Conservation (phyloP, 2,797 vertebrate species). For the Saxicola maurus region DNA sequence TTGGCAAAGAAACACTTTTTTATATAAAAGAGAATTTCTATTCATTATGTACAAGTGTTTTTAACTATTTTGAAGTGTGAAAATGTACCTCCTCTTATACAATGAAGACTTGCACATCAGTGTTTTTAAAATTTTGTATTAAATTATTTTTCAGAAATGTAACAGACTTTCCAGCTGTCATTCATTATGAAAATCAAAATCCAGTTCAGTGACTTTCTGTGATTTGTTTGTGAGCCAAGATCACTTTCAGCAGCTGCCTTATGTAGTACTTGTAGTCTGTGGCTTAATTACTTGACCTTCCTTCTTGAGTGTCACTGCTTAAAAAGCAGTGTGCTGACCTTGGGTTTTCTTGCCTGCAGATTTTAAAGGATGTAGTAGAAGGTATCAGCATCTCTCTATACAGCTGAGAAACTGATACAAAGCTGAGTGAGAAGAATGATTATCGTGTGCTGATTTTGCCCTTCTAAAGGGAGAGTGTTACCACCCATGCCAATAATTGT, state of each 20-base stretch:
- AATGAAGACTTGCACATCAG: background rate
- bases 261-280: background rate
- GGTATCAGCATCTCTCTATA: background rate
- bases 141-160: constrained; percentile 40
- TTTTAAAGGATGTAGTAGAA: background rate
- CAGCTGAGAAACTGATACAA: background rate
- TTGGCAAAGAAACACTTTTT: background rate
- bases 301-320: background rate
- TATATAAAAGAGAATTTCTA: constrained; percentile 31
- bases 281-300: background rate
- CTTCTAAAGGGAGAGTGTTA: background rate
- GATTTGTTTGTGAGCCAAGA: background rate
- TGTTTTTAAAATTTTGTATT: constrained; percentile 20
- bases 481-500: background rate
- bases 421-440: background rate
- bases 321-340: background rate
- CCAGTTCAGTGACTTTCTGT: background rate
- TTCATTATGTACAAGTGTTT: constrained; percentile 17
- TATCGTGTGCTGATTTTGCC: background rate
- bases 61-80: constrained; percentile 18
- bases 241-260: background rate
- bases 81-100: constrained; percentile 37
- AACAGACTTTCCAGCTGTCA: background rate
- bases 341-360: background rate
- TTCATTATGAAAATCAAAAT: background rate